Percentiles rank a stretch among this genome's conserved stretches.
These are phyloP conservation scores for Colletes latitarsis DNA, from an alignment of 1,140 invertebrate genomes.

Conservation along the genomic window DNA sequence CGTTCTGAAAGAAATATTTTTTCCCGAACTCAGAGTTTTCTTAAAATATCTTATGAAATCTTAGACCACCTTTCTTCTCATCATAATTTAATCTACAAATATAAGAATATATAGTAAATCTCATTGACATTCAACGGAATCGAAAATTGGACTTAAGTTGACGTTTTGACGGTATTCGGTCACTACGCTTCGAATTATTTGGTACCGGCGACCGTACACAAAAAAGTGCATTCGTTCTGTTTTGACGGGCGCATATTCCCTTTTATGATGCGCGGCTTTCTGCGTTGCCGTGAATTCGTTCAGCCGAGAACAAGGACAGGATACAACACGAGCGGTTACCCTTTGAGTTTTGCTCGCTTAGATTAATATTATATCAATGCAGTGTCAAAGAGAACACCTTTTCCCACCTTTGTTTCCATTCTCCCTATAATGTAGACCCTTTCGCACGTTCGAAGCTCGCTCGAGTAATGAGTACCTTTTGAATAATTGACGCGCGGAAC, in stretches of 20 bases:
- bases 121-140: too few species aligned
- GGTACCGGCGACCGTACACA: neutral
- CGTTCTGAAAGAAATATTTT: too few species aligned
- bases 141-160: too few species aligned
- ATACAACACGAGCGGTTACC: constrained; percentile 57
- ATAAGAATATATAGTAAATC: too few species aligned
- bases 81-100: too few species aligned
- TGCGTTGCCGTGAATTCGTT: constrained; percentile 45
- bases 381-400: constrained; percentile 64
- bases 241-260: neutral
- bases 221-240: constrained; percentile 6
- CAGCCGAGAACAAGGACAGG: constrained; percentile 67
- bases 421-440: constrained; percentile 32
- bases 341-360: constrained; percentile 70
- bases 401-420: constrained; percentile 18
- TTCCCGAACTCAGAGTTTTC: too few species aligned
- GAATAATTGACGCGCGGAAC: constrained; percentile 56
- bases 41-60: too few species aligned
- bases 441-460: constrained; percentile 47
- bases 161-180: too few species aligned
- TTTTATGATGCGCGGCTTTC: constrained; percentile 39
- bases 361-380: constrained; percentile 74
- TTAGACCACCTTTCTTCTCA: too few species aligned
- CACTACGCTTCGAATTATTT: too few species aligned
- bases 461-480: constrained; percentile 44